Evolutionary conservation across 1,140 invertebrate species (phyloP), one percentile per base, ranked within the genome.

Genomic region (Limonius californicus): DNA sequence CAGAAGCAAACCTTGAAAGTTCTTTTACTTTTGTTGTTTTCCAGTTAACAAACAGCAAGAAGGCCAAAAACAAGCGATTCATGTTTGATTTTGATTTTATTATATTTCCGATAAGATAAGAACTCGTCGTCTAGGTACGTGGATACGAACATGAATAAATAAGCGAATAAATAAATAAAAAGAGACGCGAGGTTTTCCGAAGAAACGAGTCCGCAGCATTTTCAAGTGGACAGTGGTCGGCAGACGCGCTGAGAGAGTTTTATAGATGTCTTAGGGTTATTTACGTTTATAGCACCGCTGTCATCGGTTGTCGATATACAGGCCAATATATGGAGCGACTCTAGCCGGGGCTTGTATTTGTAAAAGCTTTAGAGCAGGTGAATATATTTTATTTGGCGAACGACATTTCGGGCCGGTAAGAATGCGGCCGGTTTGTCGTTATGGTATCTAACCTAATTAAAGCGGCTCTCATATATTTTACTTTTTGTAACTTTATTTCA

Each of bases 261-360:
- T 61, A 56, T 61, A 43, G 53, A 56, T 57, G 60, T 61, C 60
- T 30, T 23, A 9, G 53, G 23, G 53, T 61, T 55, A 61, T 61
- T 61, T 61, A 61, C 54, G 60, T 54, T 61, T 61, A 61, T 61
- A 56, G 60, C 60, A 23, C 21, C 39, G 60, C 60, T 61, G 60
- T 61, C 60, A 61, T 61, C 60, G 54, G 60, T 61, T 61, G 60
- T 61, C 60, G 60, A 61, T 61, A 61, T 61, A 57, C 18, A 50
- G 60, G 60, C 45, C 60, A 56, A 61, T 61, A 61, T 61, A 61
- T 61, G 54, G 60, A 61, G 53, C 60, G 54, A 55, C 53, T 55
- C 21, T 55, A 55, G 14, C 15, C 53, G 53, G 14, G 27, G 53
- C 53, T 55, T 55, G 53, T 55, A 55, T 55, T 55, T 55, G 53